Conservation (phyloP, 2,888 invertebrate species). For the Imbricaverruca yamaguchii region DNA sequence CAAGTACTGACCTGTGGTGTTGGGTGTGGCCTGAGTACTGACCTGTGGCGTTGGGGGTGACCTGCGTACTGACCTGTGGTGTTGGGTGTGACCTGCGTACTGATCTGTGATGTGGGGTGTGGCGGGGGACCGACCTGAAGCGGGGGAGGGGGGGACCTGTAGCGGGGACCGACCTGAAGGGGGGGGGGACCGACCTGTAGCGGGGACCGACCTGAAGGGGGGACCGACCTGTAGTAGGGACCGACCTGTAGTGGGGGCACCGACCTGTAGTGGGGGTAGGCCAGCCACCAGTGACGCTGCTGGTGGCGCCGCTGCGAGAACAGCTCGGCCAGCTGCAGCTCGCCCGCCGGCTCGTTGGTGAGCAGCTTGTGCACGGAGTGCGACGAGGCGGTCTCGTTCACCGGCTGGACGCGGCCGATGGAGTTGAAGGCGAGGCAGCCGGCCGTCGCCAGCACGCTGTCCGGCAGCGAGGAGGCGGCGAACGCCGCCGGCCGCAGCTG, state of each 20-base stretch:
- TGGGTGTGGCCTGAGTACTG: no score
- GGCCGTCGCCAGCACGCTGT: constrained; percentile 46
- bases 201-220: constrained; percentile 41
- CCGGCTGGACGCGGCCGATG: constrained; percentile 41
- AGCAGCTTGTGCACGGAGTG: constrained; percentile 53
- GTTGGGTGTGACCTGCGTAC: no score
- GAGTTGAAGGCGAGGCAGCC: constrained; percentile 47
- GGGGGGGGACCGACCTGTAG: no score
- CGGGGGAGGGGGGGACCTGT: no score
- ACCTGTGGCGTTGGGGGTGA: no score
- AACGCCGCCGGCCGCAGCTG: not conserved
- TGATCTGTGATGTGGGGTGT: no score
- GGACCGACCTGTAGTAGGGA: no score
- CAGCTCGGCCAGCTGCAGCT: constrained; percentile 44
- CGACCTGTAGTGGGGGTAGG: constrained; percentile 50
- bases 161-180: no score
- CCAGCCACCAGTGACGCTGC: constrained; percentile 47
- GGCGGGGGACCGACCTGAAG: no score
- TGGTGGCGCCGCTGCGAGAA: constrained; percentile 43
- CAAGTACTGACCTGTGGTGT: no score
- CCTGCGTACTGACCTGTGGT: no score
- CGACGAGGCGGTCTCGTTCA: constrained; percentile 34
- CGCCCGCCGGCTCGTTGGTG: constrained; percentile 44
- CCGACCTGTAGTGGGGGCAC: no score
- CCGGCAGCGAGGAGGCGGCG: constrained; percentile 32